Evolutionary conservation across 2,888 invertebrate species (phyloP).

Genomic region (Brassicogethes aeneus): DNA sequence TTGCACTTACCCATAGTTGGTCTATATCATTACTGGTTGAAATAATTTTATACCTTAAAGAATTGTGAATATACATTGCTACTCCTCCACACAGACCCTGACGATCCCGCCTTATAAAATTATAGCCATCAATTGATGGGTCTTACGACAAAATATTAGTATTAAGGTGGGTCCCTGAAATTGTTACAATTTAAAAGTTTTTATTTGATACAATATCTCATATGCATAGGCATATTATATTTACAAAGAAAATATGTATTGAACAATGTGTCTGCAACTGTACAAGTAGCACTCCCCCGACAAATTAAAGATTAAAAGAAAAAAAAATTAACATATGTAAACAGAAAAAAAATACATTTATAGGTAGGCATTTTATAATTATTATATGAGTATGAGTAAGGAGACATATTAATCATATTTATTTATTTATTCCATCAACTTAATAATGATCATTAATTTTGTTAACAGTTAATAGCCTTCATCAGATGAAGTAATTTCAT

Average conservation of each 20-base stretch:
- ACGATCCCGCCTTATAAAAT: not conserved
- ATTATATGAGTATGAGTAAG: no score
- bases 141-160: not conserved
- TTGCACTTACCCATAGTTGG: not conserved
- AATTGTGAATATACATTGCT: not conserved
- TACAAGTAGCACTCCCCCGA: no score
- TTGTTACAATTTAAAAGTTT: not conserved
- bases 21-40: not conserved
- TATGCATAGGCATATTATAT: no score
- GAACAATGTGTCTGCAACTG: no score
- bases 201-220: not conserved
- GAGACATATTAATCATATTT: no score
- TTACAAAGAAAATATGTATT: no score
- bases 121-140: not conserved
- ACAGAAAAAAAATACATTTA: no score
- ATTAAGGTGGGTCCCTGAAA: not conserved
- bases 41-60: not conserved
- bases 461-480: conserved; percentile 82
- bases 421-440: no score
- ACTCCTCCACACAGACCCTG: not conserved
- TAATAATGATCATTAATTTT: no score
- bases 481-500: conserved; percentile 72
- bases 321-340: no score
- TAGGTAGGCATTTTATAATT: no score
- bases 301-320: no score